phyloP scores from a whole-genome alignment of 2,113 vertebrate species.

The Labrus mixtus region DNA sequence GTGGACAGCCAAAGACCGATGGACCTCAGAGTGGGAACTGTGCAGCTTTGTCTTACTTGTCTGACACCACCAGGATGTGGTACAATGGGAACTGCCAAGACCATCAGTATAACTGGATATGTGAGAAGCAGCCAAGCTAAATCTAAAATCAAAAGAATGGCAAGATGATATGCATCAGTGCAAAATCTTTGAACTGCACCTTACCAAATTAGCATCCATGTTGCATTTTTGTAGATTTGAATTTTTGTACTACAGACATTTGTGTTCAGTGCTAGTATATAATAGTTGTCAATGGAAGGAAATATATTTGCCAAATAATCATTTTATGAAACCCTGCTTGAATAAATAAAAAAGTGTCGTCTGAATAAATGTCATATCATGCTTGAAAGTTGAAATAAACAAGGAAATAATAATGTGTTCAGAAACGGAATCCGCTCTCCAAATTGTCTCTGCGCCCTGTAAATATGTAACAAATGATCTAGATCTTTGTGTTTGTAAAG shows the following conservation, averaged over 20 bases:
- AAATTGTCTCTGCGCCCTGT: conserved; percentile 20
- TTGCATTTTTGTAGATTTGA: background rate
- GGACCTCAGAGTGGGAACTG: conserved; percentile 54
- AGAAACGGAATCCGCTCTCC: background rate
- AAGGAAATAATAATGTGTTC: background rate
- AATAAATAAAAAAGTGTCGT: background rate
- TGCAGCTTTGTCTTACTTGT: conserved; percentile 32
- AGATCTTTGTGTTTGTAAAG: conserved; percentile 61
- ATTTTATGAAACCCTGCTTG: background rate
- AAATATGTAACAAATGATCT: conserved; percentile 68
- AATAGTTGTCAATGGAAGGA: background rate
- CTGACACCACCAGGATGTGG: conserved; percentile 22
- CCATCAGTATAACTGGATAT: conserved; percentile 59
- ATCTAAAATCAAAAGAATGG: background rate
- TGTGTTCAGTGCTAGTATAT: background rate
- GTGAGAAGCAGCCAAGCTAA: conserved; percentile 54
- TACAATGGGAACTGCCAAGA: conserved; percentile 51
- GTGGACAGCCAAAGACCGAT: background rate
- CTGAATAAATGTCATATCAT: background rate
- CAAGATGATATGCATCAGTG: background rate
- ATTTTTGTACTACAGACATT: no score
- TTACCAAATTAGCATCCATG: background rate
- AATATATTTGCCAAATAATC: background rate
- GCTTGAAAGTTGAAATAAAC: background rate
- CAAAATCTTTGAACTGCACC: conserved; percentile 3